phyloP scores from a whole-genome alignment of 2,888 invertebrate genomes.

The Cantharis rustica region DNA sequence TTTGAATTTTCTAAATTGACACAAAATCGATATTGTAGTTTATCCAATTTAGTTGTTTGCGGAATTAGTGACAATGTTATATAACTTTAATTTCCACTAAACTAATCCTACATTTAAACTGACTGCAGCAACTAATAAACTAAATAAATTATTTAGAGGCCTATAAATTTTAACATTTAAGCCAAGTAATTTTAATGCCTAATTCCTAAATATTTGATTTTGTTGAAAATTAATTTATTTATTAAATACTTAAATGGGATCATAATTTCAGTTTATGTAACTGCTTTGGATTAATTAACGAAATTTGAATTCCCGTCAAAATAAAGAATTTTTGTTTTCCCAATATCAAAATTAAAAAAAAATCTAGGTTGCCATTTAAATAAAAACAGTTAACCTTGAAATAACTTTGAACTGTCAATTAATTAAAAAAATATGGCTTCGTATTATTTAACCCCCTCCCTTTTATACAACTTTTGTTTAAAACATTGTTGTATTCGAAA shows the following conservation, averaged over 20 bases:
- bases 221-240: neutral
- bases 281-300: neutral
- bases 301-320: neutral
- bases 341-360: neutral
- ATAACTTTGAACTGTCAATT: too few species aligned
- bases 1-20: neutral
- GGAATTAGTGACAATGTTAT: neutral
- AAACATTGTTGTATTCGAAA: too few species aligned
- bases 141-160: neutral
- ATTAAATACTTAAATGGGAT: neutral
- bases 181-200: neutral
- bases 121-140: neutral
- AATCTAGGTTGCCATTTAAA: too few species aligned
- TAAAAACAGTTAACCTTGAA: too few species aligned
- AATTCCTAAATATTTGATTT: neutral
- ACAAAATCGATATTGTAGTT: neutral
- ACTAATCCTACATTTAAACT: neutral
- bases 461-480: too few species aligned
- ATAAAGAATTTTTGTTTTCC: too few species aligned
- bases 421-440: too few species aligned
- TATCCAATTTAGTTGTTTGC: neutral
- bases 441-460: too few species aligned
- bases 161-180: neutral
- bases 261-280: neutral
- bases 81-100: neutral